Percentiles rank a stretch among this genome's conserved stretches.
Evolutionary conservation across 2,797 vertebrate species (phyloP).

Genomic region (Notamacropus eugenii): DNA sequence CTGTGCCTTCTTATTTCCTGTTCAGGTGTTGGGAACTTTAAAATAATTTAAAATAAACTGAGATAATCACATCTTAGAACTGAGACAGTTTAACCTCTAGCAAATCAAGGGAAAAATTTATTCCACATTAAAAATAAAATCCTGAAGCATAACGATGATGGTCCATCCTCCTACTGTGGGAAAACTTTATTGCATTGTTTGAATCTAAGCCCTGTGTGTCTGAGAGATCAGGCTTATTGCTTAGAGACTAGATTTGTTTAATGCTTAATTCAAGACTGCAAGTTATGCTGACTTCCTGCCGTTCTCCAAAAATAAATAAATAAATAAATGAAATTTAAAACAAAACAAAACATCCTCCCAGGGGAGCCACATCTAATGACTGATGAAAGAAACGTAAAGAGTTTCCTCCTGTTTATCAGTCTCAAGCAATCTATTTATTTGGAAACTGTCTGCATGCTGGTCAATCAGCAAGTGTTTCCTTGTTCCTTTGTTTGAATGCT

Average conservation of each 20-base stretch:
- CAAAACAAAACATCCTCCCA: neutral
- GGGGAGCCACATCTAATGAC: neutral
- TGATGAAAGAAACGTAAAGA: neutral
- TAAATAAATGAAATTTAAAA: neutral
- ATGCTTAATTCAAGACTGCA: neutral
- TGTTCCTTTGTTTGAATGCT: neutral
- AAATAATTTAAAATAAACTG: neutral
- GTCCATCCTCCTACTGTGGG: neutral
- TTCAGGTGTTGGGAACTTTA: neutral
- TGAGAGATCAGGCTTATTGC: neutral
- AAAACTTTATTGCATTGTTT: neutral
- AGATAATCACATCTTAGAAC: neutral
- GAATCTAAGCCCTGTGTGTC: neutral
- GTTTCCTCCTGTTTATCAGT: neutral
- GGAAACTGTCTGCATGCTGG: neutral
- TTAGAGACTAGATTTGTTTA: neutral
- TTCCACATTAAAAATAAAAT: slow-evolving; percentile 3
- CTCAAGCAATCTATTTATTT: neutral
- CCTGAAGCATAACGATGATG: neutral
- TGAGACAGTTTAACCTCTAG: neutral
- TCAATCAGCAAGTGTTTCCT: neutral
- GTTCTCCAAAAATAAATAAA: neutral
- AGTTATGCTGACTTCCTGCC: neutral
- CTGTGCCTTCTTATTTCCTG: neutral
- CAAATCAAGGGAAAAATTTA: neutral